Conservation (phyloP, 2,113 vertebrate species). For the Aleadryas rufinucha region DNA sequence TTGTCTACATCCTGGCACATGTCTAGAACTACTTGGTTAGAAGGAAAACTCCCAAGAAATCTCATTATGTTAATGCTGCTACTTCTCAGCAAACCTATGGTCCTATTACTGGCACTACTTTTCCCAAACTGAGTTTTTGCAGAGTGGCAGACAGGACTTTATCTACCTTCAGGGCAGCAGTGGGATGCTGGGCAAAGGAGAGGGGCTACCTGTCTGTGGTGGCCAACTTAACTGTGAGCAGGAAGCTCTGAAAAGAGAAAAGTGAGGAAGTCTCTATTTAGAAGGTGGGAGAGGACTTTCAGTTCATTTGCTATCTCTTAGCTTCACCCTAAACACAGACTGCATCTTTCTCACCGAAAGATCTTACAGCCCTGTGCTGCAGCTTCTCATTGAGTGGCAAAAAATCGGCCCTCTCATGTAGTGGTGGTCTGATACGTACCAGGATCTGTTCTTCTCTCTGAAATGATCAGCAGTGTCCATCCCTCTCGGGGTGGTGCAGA, state of each 20-base stretch:
- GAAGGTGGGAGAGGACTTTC: not conserved
- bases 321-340: not conserved
- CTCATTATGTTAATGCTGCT: not conserved
- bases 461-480: not conserved
- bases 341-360: not conserved
- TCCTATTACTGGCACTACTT: not conserved
- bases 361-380: not conserved
- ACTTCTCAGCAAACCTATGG: not conserved
- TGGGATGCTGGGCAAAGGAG: not conserved
- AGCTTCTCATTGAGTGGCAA: not conserved
- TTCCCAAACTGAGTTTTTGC: not conserved
- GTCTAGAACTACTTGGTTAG: not conserved
- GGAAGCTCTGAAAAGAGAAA: not conserved
- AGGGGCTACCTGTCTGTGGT: not conserved
- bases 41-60: not conserved
- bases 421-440: not conserved
- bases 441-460: not conserved
- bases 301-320: not conserved
- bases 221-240: not conserved
- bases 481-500: rapidly evolving
- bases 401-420: rapidly evolving
- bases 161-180: not conserved
- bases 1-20: not conserved
- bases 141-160: not conserved
- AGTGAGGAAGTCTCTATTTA: not conserved